A percentile compares a stretch with the other conserved stretches of the same genome.
Conservation (phyloP, 2,888 invertebrate genomes). For the Aplocera efformata region DNA sequence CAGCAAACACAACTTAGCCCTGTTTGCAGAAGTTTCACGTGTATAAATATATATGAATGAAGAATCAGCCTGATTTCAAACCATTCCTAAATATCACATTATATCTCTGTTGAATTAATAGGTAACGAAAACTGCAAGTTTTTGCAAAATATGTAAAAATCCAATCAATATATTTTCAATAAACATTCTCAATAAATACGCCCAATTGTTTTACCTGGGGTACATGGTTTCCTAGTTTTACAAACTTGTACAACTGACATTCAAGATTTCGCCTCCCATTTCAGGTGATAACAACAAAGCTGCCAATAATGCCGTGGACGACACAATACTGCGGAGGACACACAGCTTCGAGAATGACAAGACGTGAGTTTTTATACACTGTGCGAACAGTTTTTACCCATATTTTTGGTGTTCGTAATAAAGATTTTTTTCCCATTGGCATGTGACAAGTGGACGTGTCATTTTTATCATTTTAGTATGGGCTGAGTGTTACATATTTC, state of each 20-base stretch:
- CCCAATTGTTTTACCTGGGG: too few relatives aligned
- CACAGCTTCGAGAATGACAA: conserved; percentile 94
- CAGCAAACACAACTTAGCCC: too few relatives aligned
- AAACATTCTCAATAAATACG: too few relatives aligned
- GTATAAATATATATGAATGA: too few relatives aligned
- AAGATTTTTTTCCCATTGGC: conserved; percentile 11
- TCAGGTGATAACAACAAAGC: conserved; percentile 81
- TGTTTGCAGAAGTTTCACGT: too few relatives aligned
- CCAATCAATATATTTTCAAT: too few relatives aligned
- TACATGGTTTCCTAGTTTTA: too few relatives aligned
- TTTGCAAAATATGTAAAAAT: too few relatives aligned
- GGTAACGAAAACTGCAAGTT: too few relatives aligned
- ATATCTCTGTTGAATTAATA: too few relatives aligned
- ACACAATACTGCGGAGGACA: conserved; percentile 85
- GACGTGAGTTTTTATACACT: conserved; percentile 82
- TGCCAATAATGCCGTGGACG: conserved; percentile 54
- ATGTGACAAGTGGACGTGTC: conserved; percentile 14
- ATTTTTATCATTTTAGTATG: conserved; percentile 16
- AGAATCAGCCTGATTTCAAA: too few relatives aligned
- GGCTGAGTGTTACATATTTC: conserved; percentile 1
- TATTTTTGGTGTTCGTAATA: conserved; percentile 13
- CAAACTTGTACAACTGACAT: neutral
- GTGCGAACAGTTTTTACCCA: conserved; percentile 5
- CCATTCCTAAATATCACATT: too few relatives aligned
- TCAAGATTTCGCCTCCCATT: conserved; percentile 29